These are phyloP conservation scores for Cosmia pyralina DNA, from an alignment of 2,888 invertebrate species.

Conservation along the genomic window DNA sequence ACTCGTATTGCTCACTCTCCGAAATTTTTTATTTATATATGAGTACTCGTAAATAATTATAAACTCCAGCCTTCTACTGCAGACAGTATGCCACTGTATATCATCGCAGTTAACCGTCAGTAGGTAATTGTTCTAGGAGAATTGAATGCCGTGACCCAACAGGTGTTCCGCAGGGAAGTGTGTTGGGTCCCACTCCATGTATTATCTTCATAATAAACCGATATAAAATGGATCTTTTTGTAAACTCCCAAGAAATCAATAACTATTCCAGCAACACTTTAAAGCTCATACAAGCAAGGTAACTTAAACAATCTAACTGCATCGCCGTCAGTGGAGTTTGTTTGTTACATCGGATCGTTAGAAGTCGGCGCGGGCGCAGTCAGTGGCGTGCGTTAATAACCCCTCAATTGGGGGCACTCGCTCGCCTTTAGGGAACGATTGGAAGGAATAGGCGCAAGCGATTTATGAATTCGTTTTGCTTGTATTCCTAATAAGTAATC, in stretches of 20 bases:
- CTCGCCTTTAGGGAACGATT: constrained; percentile 51
- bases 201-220: background rate
- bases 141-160: too few species aligned
- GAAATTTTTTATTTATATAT: background rate
- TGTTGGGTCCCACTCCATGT: background rate
- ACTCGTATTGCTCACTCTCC: background rate
- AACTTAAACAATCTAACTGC: constrained; percentile 61
- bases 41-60: background rate
- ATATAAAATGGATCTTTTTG: constrained; percentile 1
- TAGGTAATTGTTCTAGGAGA: too few species aligned
- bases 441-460: constrained; percentile 45
- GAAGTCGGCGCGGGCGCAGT: constrained; percentile 72
- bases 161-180: background rate
- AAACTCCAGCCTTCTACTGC: background rate
- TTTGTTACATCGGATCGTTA: constrained; percentile 71
- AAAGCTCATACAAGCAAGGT: constrained; percentile 34
- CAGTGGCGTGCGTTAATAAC: constrained; percentile 79
- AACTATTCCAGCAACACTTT: constrained; percentile 33
- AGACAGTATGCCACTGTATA: background rate
- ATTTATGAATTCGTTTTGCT: background rate
- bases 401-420: constrained; percentile 82
- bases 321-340: constrained; percentile 58
- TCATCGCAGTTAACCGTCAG: too few species aligned
- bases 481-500: too few species aligned
- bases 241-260: constrained; percentile 2